Evolutionary conservation across 2,797 vertebrate species (phyloP).

Genomic region (Alfaro cultratus): DNA sequence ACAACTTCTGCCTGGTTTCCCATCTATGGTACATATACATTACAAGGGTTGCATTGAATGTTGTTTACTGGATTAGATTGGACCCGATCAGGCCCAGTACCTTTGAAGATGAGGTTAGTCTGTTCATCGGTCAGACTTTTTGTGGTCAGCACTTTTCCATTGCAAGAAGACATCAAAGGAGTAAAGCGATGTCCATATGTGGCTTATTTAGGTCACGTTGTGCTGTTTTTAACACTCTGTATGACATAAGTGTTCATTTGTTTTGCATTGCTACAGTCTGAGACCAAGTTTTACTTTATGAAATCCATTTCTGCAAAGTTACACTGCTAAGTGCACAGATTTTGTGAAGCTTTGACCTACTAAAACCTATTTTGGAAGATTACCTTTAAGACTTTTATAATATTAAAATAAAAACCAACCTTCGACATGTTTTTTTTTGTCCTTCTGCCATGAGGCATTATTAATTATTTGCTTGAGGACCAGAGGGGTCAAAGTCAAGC

Average conservation of each 20-base stretch:
- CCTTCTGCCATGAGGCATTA: neutral
- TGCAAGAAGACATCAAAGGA: constrained; percentile 44
- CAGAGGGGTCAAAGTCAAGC: neutral
- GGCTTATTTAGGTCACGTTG: constrained; percentile 34
- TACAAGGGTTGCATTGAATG: constrained; percentile 36
- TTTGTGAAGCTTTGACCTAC: neutral
- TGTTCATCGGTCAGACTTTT: constrained; percentile 58
- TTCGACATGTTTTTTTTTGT: neutral
- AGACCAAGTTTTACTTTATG: neutral
- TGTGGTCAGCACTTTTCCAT: constrained; percentile 28
- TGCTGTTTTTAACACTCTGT: constrained; percentile 14
- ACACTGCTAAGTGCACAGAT: neutral
- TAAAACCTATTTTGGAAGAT: neutral
- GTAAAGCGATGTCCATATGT: constrained; percentile 42
- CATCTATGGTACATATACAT: constrained; percentile 10
- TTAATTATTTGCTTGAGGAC: neutral
- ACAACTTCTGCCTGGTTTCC: constrained; percentile 40
- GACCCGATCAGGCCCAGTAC: constrained; percentile 18
- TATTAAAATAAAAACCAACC: neutral
- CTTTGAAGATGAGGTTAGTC: constrained; percentile 60
- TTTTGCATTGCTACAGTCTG: neutral
- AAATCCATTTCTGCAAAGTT: neutral
- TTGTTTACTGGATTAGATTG: constrained; percentile 59
- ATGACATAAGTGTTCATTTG: neutral
- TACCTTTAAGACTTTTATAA: neutral